Percentiles rank a stretch among this genome's conserved stretches.
These are phyloP conservation scores for Buphagus erythrorhynchus DNA, from an alignment of 2,797 vertebrate genomes.

Conservation along the genomic window DNA sequence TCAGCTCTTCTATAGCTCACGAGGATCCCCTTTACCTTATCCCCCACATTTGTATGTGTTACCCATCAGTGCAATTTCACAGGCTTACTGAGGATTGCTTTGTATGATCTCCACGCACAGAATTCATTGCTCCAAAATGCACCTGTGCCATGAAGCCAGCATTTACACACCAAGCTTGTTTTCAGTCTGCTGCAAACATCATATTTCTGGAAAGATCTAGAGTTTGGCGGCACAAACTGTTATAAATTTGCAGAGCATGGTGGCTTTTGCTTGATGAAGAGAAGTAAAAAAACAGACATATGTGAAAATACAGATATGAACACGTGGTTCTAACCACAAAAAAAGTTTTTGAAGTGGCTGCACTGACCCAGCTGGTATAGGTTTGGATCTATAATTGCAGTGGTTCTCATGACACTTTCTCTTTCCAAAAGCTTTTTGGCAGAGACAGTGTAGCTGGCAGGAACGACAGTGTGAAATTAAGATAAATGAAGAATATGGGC, in stretches of 20 bases:
- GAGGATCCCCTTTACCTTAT: background rate
- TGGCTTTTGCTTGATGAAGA: background rate
- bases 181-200: background rate
- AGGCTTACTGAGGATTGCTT: background rate
- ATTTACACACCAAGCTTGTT: background rate
- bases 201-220: background rate
- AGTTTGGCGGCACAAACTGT: background rate
- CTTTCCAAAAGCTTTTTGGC: conserved; percentile 57
- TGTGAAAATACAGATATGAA: background rate
- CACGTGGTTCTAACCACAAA: background rate
- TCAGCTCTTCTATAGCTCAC: background rate
- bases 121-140: background rate
- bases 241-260: background rate
- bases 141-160: fast-evolving
- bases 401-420: conserved; percentile 39
- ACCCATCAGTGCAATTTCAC: background rate
- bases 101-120: background rate
- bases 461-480: conserved; percentile 13
- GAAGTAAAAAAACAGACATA: background rate
- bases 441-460: background rate
- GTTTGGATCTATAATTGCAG: conserved; percentile 37
- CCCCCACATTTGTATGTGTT: background rate
- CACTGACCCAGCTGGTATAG: conserved; percentile 23
- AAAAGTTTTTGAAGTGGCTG: background rate
- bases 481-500: conserved; percentile 24